phyloP scores from a whole-genome alignment of 2,888 invertebrate species.

The Galerucella nymphaeae region DNA sequence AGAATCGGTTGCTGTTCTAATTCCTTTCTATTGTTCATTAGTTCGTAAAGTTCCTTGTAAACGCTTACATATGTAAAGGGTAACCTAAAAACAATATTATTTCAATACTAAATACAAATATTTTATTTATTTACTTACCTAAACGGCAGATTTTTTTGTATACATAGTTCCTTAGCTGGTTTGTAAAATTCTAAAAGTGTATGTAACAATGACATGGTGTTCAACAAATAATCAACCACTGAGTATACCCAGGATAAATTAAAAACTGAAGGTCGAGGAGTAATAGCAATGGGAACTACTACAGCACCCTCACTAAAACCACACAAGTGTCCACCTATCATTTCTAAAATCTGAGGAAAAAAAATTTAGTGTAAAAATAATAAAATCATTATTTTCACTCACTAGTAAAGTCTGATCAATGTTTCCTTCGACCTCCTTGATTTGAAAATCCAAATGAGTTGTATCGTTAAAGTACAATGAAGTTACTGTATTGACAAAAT shows the following conservation, averaged over 20 bases:
- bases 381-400: constrained; percentile 39
- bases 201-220: constrained; percentile 54
- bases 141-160: constrained; percentile 61
- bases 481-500: constrained; percentile 55
- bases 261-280: constrained; percentile 55
- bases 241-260: constrained; percentile 60
- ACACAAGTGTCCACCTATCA: constrained; percentile 58
- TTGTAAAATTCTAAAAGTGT: constrained; percentile 56
- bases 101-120: no score
- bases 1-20: constrained; percentile 49
- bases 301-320: constrained; percentile 55
- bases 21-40: constrained; percentile 54
- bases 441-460: constrained; percentile 51
- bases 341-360: constrained; percentile 56
- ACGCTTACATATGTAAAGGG: constrained; percentile 81
- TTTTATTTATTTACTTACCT: constrained; percentile 46
- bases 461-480: constrained; percentile 55
- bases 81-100: no score
- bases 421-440: constrained; percentile 56
- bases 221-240: constrained; percentile 56
- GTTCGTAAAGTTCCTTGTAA: constrained; percentile 77
- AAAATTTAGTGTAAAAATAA: background rate
- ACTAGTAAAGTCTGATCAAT: constrained; percentile 57
- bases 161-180: constrained; percentile 53
- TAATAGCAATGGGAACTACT: constrained; percentile 56